Evolutionary conservation across 2,797 vertebrate genomes (phyloP).

Genomic region (Spondyliosoma cantharus): DNA sequence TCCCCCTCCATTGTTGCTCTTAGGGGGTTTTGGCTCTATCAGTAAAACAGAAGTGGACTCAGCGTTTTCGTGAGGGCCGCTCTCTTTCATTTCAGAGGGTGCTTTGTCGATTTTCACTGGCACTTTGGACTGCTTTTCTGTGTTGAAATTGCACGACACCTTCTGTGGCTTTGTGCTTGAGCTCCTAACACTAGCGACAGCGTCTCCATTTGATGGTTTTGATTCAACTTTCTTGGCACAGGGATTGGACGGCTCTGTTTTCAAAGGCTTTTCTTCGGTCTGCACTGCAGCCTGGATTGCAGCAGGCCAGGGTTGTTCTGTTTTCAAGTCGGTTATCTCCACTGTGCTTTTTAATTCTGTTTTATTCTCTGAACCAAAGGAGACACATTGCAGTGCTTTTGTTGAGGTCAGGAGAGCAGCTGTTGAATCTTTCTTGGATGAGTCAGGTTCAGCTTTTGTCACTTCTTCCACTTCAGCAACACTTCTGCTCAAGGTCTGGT

Average conservation of each 20-base stretch:
- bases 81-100: conserved; percentile 53
- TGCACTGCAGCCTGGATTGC: conserved; percentile 26
- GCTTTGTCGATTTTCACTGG: conserved; percentile 29
- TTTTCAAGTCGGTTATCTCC: conserved; percentile 50
- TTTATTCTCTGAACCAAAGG: conserved; percentile 32
- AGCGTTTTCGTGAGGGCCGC: conserved; percentile 18
- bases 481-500: conserved; percentile 35
- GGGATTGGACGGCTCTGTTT: conserved; percentile 29
- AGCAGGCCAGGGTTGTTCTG: conserved; percentile 31
- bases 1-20: conserved; percentile 22
- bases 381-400: conserved; percentile 25
- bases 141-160: conserved; percentile 37
- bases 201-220: conserved; percentile 35
- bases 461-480: conserved; percentile 26
- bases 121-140: conserved; percentile 38
- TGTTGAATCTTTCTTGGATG: conserved; percentile 24
- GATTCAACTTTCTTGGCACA: conserved; percentile 16
- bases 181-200: conserved; percentile 27
- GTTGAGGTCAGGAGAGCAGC: conserved; percentile 29
- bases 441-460: conserved; percentile 32
- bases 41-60: conserved; percentile 35
- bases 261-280: conserved; percentile 30
- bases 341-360: conserved; percentile 35
- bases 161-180: conserved; percentile 39
- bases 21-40: conserved; percentile 37